Evolutionary conservation across 1,140 invertebrate species (phyloP).

Genomic region (Idris sp.): DNA sequence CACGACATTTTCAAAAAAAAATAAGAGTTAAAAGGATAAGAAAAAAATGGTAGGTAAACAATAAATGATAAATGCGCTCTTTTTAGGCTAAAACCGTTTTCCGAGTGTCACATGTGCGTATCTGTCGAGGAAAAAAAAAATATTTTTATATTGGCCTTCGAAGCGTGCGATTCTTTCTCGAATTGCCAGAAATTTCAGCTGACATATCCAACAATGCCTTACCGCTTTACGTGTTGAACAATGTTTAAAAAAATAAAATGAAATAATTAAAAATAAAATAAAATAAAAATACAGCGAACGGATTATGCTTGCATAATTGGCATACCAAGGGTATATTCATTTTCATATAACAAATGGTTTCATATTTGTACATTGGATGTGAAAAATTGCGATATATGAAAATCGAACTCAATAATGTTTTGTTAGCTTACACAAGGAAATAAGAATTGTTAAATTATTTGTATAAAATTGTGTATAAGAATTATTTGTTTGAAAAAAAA

Average conservation of each 20-base stretch:
- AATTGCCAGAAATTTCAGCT: slow-evolving; percentile 75
- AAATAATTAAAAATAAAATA: slow-evolving; percentile 8
- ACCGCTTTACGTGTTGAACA: slow-evolving; percentile 75
- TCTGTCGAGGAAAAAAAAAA: slow-evolving; percentile 69
- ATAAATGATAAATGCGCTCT: slow-evolving; percentile 63
- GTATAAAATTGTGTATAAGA: too few species aligned
- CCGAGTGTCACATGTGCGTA: slow-evolving; percentile 63
- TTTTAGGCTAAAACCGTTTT: slow-evolving; percentile 63
- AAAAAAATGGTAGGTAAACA: slow-evolving; percentile 57
- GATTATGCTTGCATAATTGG: slow-evolving; percentile 58
- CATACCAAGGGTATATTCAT: slow-evolving; percentile 17
- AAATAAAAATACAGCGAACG: slow-evolving; percentile 58
- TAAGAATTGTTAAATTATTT: slow-evolving; percentile 25
- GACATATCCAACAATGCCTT: slow-evolving; percentile 79
- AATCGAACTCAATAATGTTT: neutral
- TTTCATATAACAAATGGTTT: slow-evolving; percentile 24
- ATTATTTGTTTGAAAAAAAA: too few species aligned
- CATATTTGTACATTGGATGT: slow-evolving; percentile 21
- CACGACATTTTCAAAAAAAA: slow-evolving; percentile 41
- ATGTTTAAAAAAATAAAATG: slow-evolving; percentile 55
- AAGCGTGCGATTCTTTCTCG: slow-evolving; percentile 70
- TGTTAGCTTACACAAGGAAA: too few species aligned
- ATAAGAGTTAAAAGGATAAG: slow-evolving; percentile 29
- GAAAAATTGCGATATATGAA: slow-evolving; percentile 1
- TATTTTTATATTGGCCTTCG: slow-evolving; percentile 77